Conservation (phyloP, 2,113 vertebrate genomes). For the Macrotus californicus region DNA sequence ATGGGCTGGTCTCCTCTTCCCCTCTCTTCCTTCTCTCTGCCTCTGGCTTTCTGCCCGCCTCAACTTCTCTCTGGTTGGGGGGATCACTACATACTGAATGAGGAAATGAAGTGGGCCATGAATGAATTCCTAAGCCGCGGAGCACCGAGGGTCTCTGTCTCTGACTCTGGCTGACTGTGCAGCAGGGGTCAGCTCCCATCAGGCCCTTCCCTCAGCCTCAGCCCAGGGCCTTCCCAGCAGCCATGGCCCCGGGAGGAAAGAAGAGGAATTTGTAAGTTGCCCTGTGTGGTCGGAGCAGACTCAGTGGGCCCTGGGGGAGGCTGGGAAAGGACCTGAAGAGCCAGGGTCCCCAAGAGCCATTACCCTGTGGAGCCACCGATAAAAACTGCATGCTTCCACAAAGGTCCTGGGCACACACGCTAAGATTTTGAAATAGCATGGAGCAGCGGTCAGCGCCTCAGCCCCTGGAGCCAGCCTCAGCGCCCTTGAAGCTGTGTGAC, state of each 20-base stretch:
- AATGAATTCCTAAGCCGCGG: accelerated
- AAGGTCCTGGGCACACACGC: not conserved
- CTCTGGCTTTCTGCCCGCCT: not conserved
- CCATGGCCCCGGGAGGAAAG: not conserved
- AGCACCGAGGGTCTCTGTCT: accelerated
- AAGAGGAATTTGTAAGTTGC: not conserved
- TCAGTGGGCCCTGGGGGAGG: not conserved
- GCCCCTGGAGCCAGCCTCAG: not conserved
- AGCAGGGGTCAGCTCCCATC: not conserved
- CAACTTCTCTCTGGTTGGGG: not conserved
- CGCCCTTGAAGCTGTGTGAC: not conserved
- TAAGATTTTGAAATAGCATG: accelerated
- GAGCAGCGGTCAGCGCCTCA: not conserved
- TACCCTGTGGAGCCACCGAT: not conserved
- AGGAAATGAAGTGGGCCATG: not conserved
- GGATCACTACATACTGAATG: not conserved
- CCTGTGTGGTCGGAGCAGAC: accelerated
- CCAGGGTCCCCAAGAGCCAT: not conserved
- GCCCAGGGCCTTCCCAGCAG: not conserved
- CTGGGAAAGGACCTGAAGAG: not conserved
- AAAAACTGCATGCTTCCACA: too few relatives aligned
- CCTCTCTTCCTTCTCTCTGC: not conserved
- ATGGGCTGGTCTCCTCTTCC: not conserved
- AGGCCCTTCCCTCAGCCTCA: not conserved
- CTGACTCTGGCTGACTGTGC: not conserved